Evolutionary conservation across 2,888 invertebrate species (phyloP).

Genomic region (Pristionchus japonicus): DNA sequence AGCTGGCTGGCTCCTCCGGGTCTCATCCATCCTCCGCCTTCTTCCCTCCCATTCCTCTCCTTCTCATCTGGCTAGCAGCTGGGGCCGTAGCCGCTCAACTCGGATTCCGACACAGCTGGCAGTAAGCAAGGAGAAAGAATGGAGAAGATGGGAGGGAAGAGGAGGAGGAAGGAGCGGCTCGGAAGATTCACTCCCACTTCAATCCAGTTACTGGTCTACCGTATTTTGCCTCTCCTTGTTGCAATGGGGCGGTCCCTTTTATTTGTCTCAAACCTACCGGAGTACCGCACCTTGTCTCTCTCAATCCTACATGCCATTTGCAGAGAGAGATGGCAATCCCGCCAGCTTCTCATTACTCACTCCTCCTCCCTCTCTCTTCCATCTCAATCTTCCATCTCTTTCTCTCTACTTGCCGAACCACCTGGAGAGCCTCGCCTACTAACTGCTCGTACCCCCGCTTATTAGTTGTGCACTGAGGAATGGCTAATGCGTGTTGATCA

Average conservation of each 20-base stretch:
- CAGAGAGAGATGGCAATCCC: not conserved
- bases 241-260: not conserved
- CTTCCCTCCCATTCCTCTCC: not conserved
- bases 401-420: not conserved
- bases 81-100: constrained; percentile 19
- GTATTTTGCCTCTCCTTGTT: not conserved
- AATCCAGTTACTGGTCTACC: not conserved
- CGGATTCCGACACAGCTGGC: constrained; percentile 42
- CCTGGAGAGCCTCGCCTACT: not conserved
- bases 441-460: not conserved
- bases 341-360: constrained; percentile 18
- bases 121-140: constrained; percentile 39
- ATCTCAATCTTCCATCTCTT: not conserved
- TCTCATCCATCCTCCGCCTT: not conserved
- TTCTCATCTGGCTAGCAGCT: constrained; percentile 29
- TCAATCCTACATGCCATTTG: not conserved
- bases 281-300: not conserved
- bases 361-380: not conserved
- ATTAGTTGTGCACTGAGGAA: constrained; percentile 3
- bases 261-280: not conserved
- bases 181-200: not conserved
- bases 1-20: constrained; percentile 9
- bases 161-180: not conserved
- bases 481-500: not conserved
- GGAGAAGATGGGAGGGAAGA: not conserved